Evolutionary conservation across 2,113 vertebrate genomes (phyloP).

Genomic region (Chamaetylas fuelleborni): DNA sequence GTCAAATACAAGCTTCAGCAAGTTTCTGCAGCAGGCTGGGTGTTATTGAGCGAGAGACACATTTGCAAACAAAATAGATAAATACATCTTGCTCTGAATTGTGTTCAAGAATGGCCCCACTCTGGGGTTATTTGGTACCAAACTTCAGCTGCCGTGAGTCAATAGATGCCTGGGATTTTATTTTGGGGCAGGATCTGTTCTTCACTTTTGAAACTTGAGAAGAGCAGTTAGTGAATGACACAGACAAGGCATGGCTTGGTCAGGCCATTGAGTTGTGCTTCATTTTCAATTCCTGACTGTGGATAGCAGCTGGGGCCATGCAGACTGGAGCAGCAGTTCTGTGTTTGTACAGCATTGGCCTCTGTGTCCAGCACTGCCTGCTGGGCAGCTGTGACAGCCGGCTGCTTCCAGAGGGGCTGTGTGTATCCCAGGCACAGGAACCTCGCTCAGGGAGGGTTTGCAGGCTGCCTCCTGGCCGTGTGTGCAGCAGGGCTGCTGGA

Average conservation of each 20-base stretch:
- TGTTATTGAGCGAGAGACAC: not conserved
- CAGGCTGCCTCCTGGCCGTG: rapidly evolving
- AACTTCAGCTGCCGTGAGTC: not conserved
- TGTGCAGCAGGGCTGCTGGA: not conserved
- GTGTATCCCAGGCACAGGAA: rapidly evolving
- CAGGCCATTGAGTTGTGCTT: not conserved
- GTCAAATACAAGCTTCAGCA: not conserved
- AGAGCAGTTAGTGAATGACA: not conserved
- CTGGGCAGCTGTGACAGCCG: rapidly evolving
- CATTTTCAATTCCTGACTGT: not conserved
- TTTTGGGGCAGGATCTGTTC: not conserved
- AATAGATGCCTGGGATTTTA: not conserved
- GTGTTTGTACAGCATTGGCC: not conserved
- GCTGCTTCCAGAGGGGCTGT: not conserved
- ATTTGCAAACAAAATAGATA: not conserved
- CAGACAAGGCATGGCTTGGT: not conserved
- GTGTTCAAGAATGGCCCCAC: rapidly evolving
- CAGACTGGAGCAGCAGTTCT: rapidly evolving
- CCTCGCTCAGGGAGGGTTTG: too few relatives aligned
- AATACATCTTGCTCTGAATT: not conserved
- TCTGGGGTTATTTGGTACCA: not conserved
- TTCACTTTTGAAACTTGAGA: not conserved
- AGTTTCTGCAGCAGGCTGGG: not conserved
- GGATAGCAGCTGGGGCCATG: rapidly evolving
- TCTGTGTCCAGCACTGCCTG: not conserved